Evolutionary conservation across 2,113 vertebrate genomes (phyloP).

Genomic region (Ornithorhynchus anatinus): DNA sequence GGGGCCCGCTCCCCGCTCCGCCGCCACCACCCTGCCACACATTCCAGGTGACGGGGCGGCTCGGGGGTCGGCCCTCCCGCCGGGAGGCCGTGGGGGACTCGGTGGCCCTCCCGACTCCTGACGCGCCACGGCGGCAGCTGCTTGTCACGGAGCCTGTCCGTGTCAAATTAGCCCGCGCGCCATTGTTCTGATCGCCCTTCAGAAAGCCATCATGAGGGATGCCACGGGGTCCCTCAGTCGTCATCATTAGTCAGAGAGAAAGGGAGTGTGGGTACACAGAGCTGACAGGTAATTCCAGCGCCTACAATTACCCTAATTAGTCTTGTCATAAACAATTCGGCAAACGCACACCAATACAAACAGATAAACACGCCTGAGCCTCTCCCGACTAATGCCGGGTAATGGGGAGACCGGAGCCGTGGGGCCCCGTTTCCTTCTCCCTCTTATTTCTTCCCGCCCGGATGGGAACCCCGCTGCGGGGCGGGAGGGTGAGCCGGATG

Average conservation of each 20-base stretch:
- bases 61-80: too few species aligned
- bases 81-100: conserved; percentile 92
- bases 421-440: conserved; percentile 81
- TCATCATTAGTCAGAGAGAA: conserved; percentile 98
- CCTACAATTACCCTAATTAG: conserved; percentile 99
- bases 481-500: too few species aligned
- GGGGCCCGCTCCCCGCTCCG: too few species aligned
- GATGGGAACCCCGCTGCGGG: too few species aligned
- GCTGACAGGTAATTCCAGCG: conserved; percentile 99
- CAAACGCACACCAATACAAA: conserved; percentile 97
- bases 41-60: too few species aligned
- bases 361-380: conserved; percentile 92
- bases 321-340: conserved; percentile 99
- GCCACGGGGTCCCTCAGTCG: conserved; percentile 97
- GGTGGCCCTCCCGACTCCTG: conserved; percentile 88
- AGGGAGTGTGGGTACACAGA: conserved; percentile 94
- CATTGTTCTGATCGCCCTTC: conserved; percentile 94
- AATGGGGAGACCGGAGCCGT: conserved; percentile 95
- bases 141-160: conserved; percentile 90
- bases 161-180: conserved; percentile 96
- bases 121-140: conserved; percentile 85
- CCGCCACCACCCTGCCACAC: too few species aligned
- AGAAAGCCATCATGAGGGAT: conserved; percentile 96
- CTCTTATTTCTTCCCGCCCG: conserved; percentile 83
- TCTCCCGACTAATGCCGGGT: conserved; percentile 92